These are phyloP conservation scores for Chaetogeoica ovagalla DNA, from an alignment of 2,888 invertebrate species.

Conservation along the genomic window DNA sequence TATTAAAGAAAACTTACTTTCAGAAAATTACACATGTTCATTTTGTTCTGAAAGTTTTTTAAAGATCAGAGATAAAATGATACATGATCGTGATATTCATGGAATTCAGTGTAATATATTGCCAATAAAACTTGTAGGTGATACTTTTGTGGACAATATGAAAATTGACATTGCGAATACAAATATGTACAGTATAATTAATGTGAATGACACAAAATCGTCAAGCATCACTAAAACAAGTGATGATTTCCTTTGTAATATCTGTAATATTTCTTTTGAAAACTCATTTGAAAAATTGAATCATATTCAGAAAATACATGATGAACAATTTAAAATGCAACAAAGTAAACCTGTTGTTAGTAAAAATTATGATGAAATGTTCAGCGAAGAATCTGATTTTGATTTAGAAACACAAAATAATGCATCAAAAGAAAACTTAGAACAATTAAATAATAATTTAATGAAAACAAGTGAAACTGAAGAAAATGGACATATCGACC, in stretches of 20 bases:
- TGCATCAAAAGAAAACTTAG: neutral
- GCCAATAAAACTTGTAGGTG: constrained; percentile 38
- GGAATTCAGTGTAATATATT: constrained; percentile 25
- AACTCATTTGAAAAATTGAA: constrained; percentile 19
- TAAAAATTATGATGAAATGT: constrained; percentile 12
- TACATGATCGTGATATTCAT: constrained; percentile 55
- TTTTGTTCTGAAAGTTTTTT: constrained; percentile 57
- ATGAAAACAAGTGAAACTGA: neutral
- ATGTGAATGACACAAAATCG: neutral
- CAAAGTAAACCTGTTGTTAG: neutral
- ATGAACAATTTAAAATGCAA: neutral
- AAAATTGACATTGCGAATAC: constrained; percentile 5
- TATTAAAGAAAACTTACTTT: constrained; percentile 15
- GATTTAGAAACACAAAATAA: neutral
- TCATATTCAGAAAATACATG: constrained; percentile 4
- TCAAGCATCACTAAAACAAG: neutral
- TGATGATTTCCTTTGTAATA: neutral
- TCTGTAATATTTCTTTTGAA: constrained; percentile 26
- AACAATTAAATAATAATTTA: neutral
- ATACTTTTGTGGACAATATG: constrained; percentile 1
- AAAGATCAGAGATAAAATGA: constrained; percentile 58
- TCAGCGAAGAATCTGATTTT: constrained; percentile 2
- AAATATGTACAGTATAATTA: neutral
- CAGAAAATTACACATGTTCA: constrained; percentile 54
- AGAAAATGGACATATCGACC: neutral